Conservation (phyloP, 2,888 invertebrate genomes). For the Drosophila neotestacea region DNA sequence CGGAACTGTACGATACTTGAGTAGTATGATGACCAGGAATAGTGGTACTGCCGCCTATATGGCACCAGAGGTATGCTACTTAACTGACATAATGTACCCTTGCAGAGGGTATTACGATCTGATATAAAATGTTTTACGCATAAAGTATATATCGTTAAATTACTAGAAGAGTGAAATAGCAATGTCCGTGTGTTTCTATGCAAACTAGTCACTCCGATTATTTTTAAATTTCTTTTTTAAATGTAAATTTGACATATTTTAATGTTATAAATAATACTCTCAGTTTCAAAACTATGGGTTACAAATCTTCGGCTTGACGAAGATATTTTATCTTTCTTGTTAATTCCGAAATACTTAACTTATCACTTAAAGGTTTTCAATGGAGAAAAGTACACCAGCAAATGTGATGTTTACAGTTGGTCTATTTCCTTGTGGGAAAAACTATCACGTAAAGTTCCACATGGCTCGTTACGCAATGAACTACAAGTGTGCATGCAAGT, state of each 20-base stretch:
- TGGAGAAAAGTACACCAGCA: slow-evolving; percentile 13
- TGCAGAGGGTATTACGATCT: too few relatives aligned
- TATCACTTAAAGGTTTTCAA: slow-evolving; percentile 23
- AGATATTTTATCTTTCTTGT: not conserved
- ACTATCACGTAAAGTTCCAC: slow-evolving; percentile 44
- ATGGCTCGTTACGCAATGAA: accelerated
- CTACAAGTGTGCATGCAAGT: not conserved
- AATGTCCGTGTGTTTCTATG: too few relatives aligned
- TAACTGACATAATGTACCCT: too few relatives aligned
- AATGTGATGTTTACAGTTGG: slow-evolving; percentile 58
- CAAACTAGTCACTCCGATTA: too few relatives aligned
- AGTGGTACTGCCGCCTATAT: slow-evolving; percentile 50
- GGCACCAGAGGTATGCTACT: slow-evolving; percentile 56
- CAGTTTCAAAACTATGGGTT: not conserved
- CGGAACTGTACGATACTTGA: slow-evolving; percentile 24
- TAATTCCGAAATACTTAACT: not conserved
- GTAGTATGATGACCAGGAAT: slow-evolving; percentile 28
- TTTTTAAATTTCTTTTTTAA: too few relatives aligned
- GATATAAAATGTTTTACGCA: too few relatives aligned
- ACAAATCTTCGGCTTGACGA: not conserved
- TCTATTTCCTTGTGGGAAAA: slow-evolving; percentile 51
- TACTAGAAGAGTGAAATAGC: too few relatives aligned
- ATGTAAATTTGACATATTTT: too few relatives aligned
- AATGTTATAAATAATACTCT: not conserved
- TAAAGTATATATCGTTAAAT: too few relatives aligned